Base-by-base conservation (phyloP, 2,797 vertebrate genomes). In the Gallinago stenura region DNA sequence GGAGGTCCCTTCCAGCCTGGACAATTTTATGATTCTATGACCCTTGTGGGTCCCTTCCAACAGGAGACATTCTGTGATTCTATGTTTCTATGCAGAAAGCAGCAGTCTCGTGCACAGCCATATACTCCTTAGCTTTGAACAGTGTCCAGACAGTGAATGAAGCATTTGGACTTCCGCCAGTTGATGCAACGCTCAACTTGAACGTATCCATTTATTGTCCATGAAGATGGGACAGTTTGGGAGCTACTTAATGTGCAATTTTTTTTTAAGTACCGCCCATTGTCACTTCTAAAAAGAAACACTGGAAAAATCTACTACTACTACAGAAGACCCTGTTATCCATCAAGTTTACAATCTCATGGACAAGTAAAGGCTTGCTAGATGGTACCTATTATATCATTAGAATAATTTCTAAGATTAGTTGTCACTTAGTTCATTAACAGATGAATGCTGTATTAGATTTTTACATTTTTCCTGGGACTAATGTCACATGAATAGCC, bases 221-320 rank as follows among this genome's bases (percentile, higher is more conserved):
- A 11, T 41, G 43, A 77, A 53, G 26, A 16, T 33, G 25, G 21
- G 6, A 48, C 10, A n/a, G 9, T 39, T 66, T 61, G 19, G 26
- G 33, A 83, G 9, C 6, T 19, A 22, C 10, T 43, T 31, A 26
- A 51, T 26, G 26, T 25, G 24, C 11, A 53, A 39, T 39, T 4
- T 3, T 1, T 77, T 61, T 61, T 48, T 28, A 81, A 87, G 28
- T 61, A 53, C 7, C 0, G 0, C 5, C 35, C 4, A 18, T 3
- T 85, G 14, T 14, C 0, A 45, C 88, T 92, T 57, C 53, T 24
- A 50, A 70, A 73, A 90, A 53, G 2, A 62, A 50, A 22, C 5
- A 18, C 13, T 35, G 14, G 12, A 70, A 39, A 48, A 73, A 78
- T 57, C n/a, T 69, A 30, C 35, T 62, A 21, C 25, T 53, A 4